Evolutionary conservation across 23 tunicate genomes (phyloP).

Genomic region (Pegea sp.): DNA sequence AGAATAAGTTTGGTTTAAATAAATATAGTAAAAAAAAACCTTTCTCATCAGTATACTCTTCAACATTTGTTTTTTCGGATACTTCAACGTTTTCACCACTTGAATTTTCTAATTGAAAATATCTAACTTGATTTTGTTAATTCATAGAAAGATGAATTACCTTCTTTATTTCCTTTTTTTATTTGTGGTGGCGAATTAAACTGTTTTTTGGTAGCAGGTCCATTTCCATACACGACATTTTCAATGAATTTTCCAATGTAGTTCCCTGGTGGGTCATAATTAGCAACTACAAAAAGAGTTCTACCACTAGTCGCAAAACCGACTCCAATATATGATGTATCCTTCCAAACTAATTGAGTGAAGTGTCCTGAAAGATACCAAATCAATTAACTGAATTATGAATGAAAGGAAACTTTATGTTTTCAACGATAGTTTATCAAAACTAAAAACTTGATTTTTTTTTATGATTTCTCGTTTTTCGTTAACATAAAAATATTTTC

Average conservation of each 20-base stretch:
- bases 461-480: no score
- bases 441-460: no score
- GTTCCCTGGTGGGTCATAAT: slow-evolving; percentile 65
- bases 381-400: no score
- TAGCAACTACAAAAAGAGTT: slow-evolving; percentile 42
- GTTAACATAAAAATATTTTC: no score
- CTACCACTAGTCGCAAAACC: slow-evolving; percentile 32
- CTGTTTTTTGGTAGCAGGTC: neutral
- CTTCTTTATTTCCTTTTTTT: neutral
- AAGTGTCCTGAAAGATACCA: slow-evolving; percentile 98
- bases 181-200: neutral
- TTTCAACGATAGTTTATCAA: neutral
- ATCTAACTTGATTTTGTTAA: no score
- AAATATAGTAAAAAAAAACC: no score
- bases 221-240: slow-evolving; percentile 2
- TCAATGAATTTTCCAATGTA: slow-evolving; percentile 3
- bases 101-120: no score
- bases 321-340: slow-evolving; percentile 28
- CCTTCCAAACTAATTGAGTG: slow-evolving; percentile 90
- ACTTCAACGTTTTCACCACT: no score
- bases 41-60: no score
- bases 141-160: no score
- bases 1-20: no score
- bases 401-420: no score
- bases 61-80: neutral